Conservation (phyloP, 2,797 vertebrate genomes). For the Myotis daubentonii region DNA sequence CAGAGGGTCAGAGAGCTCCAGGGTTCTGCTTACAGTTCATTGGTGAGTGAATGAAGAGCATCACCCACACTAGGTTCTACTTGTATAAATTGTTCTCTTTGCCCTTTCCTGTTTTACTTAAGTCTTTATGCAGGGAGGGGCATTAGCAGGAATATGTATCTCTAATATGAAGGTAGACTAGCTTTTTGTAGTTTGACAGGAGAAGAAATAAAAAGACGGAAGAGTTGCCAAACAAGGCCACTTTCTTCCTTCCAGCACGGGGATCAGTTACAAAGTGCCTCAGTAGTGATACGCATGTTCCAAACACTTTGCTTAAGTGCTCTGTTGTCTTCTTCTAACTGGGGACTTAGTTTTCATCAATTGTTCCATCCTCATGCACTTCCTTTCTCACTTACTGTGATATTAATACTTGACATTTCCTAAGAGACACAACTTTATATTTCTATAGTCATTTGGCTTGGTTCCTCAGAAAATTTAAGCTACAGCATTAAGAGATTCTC, state of each 20-base stretch:
- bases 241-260: background rate
- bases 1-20: background rate
- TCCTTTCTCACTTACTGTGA: conserved; percentile 71
- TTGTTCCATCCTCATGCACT: conserved; percentile 51
- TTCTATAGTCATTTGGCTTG: conserved; percentile 73
- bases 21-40: background rate
- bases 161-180: background rate
- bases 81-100: background rate
- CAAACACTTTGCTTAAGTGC: background rate
- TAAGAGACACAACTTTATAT: conserved; percentile 72
- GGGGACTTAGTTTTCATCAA: conserved; percentile 54
- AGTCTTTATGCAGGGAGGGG: background rate
- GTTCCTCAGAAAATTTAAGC: conserved; percentile 78
- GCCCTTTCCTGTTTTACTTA: background rate
- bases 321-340: conserved; percentile 49
- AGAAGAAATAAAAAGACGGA: conserved; percentile 34
- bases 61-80: background rate
- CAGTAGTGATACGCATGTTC: background rate
- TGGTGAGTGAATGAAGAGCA: background rate
- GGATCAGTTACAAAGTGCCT: conserved; percentile 22
- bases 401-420: conserved; percentile 75
- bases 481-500: conserved; percentile 70
- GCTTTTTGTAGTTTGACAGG: background rate
- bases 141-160: background rate
- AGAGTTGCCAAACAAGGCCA: conserved; percentile 14